A percentile compares a stretch with the other conserved stretches of the same genome.
Evolutionary conservation across 2,888 invertebrate species (phyloP).

Genomic region (Cistogaster globosa): DNA sequence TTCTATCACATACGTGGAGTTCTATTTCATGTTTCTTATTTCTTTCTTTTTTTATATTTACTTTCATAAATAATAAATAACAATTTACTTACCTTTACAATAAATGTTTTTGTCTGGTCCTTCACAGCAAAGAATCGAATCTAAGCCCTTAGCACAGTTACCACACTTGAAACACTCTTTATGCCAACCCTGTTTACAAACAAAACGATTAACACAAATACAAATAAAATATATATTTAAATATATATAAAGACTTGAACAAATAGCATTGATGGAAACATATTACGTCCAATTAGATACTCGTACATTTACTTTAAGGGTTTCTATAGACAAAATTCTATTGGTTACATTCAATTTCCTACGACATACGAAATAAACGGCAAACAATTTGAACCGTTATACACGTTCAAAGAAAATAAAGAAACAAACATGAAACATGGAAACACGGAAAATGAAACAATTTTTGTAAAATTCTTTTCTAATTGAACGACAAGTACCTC

Average conservation of each 20-base stretch:
- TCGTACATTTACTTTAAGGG: neutral
- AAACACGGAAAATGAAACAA: neutral
- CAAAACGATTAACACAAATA: slow-evolving; percentile 18
- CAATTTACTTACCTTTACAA: slow-evolving; percentile 90
- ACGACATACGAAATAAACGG: no score
- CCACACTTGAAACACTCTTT: slow-evolving; percentile 97
- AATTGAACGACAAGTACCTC: slow-evolving; percentile 85
- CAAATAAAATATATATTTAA: slow-evolving; percentile 14
- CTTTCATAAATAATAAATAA: neutral
- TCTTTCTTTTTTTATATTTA: no score
- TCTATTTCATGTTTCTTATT: no score
- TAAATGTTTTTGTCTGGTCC: slow-evolving; percentile 98
- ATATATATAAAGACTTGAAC: neutral
- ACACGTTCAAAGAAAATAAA: neutral
- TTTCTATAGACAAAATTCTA: no score
- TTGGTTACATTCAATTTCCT: no score
- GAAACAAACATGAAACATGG: neutral
- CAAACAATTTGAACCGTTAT: no score
- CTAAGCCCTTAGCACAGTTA: slow-evolving; percentile 92
- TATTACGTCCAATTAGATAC: neutral
- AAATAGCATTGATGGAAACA: neutral
- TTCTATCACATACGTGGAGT: no score
- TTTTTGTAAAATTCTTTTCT: neutral
- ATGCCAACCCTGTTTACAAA: slow-evolving; percentile 86
- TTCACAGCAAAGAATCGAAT: slow-evolving; percentile 95